Percentiles rank a stretch among this genome's conserved stretches.
Evolutionary conservation across 2,113 vertebrate species (phyloP).

Genomic region (Tenrec ecaudatus): DNA sequence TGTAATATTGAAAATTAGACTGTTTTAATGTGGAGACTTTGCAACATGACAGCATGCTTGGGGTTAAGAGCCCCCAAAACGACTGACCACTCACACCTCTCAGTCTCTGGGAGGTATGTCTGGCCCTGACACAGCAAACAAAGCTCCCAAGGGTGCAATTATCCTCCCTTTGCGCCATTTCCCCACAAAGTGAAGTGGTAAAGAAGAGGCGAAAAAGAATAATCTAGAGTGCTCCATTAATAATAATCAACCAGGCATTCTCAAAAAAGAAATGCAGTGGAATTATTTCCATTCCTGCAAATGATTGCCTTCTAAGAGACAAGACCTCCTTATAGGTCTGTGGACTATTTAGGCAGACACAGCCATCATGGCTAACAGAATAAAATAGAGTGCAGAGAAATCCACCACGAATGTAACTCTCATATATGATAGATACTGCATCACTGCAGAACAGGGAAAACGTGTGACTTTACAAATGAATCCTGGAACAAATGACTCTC

Average conservation of each 20-base stretch:
- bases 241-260: too few relatives aligned
- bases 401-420: not conserved
- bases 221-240: not conserved
- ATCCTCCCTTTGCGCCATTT: not conserved
- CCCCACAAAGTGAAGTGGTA: not conserved
- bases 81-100: not conserved
- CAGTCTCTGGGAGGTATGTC: not conserved
- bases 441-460: not conserved
- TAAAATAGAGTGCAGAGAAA: not conserved
- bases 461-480: not conserved
- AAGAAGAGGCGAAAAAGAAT: not conserved
- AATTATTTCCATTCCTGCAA: not conserved
- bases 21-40: not conserved
- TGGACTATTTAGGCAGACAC: not conserved
- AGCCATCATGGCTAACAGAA: not conserved
- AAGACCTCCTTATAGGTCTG: not conserved
- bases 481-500: too few relatives aligned
- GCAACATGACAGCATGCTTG: not conserved
- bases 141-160: fast-evolving
- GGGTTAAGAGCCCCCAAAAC: not conserved
- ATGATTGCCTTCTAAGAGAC: not conserved
- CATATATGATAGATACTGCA: not conserved
- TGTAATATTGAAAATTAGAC: not conserved
- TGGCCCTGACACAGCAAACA: not conserved
- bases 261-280: not conserved